Base-by-base conservation (phyloP, 2,113 vertebrate genomes). In the Hymenochirus boettgeri region DNA sequence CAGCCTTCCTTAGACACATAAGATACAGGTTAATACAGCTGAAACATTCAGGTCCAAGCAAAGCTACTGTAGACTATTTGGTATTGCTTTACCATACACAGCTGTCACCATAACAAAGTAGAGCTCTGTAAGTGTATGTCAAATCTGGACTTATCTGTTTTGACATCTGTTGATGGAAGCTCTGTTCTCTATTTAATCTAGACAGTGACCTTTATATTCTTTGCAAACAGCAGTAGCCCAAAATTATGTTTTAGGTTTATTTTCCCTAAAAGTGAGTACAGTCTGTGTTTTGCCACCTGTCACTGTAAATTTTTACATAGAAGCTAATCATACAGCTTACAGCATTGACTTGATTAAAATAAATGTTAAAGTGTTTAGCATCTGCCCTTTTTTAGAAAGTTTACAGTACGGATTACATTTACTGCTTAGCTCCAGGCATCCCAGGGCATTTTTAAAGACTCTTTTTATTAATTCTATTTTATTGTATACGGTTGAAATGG, bases 121-220 rank as follows among this genome's bases (percentile, higher is more conserved):
- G 90, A 85, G 83, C 84, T 85, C 78, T 85, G 74, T 74, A 81
- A 83, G 76, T 85, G 75, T 78, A 71, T 81, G 79, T 92, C 85
- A 90, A 78, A 80, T 80, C 81, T 80, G 70, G 77, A 70, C 80
- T 89, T 86, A 89, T 89, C 77, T 84, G 61, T 88, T 83, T 77
- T 88, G 92, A 92, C 88, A 88, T 89, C 84, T 91, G 85, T 89
- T 89, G 84, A 84, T 85, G 61, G 79, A 82, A 81, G 74, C 57
- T 75, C 75, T 79, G 74, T 74, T 75, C 71, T 86, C 76, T 77
- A n/a, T 83, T 76, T 74, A 71, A 82, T 79, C 79, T 78, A 79
- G 76, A 85, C 81, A 78, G 76, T 86, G 86, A 90, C 87, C 86
- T 92, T 88, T 88, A 82, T 90, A 79, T 67, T 82, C 22, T 59